Evolutionary conservation across 2,797 vertebrate genomes (phyloP).

Genomic region (Hemitrygon akajei): DNA sequence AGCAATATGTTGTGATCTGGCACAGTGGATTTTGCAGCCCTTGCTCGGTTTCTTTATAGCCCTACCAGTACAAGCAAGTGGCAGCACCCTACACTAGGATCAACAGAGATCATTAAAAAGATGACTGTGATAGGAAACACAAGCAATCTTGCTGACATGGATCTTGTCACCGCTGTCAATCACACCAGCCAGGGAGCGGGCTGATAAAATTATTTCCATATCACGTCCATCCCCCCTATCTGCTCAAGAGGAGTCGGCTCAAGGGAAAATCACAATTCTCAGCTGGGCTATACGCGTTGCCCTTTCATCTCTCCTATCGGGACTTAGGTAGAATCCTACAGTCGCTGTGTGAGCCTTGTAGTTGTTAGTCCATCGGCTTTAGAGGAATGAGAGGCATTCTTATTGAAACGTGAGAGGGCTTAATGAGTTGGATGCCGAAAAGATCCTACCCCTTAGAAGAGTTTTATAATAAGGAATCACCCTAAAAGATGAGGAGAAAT

Average conservation of each 20-base stretch:
- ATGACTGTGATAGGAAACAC: neutral
- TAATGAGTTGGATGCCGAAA: too few species aligned
- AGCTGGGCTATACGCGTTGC: too few species aligned
- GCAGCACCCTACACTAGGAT: neutral
- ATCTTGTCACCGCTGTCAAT: neutral
- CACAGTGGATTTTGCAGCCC: conserved; percentile 28
- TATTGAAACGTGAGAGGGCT: too few species aligned
- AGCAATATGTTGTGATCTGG: conserved; percentile 7
- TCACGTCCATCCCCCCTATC: neutral
- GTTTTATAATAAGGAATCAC: too few species aligned
- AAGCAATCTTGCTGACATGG: neutral
- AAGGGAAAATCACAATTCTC: too few species aligned
- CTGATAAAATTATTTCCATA: conserved; percentile 19
- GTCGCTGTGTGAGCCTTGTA: too few species aligned
- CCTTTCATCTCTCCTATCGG: neutral
- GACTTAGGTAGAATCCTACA: neutral
- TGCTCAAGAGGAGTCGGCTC: neutral
- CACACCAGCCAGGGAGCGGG: neutral
- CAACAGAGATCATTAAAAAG: conserved; percentile 24
- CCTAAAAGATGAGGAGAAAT: too few species aligned
- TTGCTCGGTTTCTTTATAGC: conserved; percentile 11
- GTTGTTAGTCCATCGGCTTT: too few species aligned
- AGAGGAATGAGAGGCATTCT: too few species aligned
- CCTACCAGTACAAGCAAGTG: conserved; percentile 34
- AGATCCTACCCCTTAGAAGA: too few species aligned